These are phyloP conservation scores for Sebastes nivosus DNA, from an alignment of 2,797 vertebrate genomes.

Conservation along the genomic window DNA sequence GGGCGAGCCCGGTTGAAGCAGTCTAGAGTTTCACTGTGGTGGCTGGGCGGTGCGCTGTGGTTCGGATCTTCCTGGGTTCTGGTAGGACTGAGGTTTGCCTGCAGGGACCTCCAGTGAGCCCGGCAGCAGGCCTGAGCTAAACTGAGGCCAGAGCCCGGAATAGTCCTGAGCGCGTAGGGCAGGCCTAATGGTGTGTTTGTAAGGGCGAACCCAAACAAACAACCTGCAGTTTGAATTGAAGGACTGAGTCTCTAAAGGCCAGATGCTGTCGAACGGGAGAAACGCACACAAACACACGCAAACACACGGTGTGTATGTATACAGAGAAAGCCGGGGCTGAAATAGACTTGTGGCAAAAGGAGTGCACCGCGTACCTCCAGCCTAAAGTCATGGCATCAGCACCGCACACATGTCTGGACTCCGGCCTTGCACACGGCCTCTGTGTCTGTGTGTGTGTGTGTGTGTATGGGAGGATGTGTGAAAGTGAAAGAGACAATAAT, in stretches of 20 bases:
- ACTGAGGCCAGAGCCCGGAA: slow-evolving; percentile 68
- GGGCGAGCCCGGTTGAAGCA: slow-evolving; percentile 55
- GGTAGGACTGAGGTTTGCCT: slow-evolving; percentile 77
- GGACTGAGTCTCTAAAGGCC: slow-evolving; percentile 44
- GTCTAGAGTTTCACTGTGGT: slow-evolving; percentile 72
- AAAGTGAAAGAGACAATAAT: slow-evolving; percentile 20
- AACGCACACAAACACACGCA: slow-evolving; percentile 64
- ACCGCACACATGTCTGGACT: slow-evolving; percentile 38
- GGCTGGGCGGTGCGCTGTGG: slow-evolving; percentile 70
- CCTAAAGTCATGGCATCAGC: slow-evolving; percentile 49
- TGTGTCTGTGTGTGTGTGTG: slow-evolving; percentile 16
- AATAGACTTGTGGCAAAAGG: slow-evolving; percentile 73
- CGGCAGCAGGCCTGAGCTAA: slow-evolving; percentile 73
- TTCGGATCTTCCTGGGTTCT: slow-evolving; percentile 71
- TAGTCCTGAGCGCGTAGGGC: slow-evolving; percentile 62
- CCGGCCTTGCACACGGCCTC: slow-evolving; percentile 23
- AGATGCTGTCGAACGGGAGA: slow-evolving; percentile 64
- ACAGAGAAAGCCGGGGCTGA: slow-evolving; percentile 49
- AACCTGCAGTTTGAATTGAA: slow-evolving; percentile 69
- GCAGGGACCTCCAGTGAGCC: slow-evolving; percentile 73
- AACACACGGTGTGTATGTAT: slow-evolving; percentile 44
- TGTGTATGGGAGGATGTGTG: slow-evolving; percentile 1
- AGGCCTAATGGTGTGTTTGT: slow-evolving; percentile 77
- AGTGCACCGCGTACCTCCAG: slow-evolving; percentile 49
- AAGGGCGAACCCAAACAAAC: slow-evolving; percentile 79